Conservation (phyloP, 2,113 vertebrate genomes). For the Crotalus helleri region DNA sequence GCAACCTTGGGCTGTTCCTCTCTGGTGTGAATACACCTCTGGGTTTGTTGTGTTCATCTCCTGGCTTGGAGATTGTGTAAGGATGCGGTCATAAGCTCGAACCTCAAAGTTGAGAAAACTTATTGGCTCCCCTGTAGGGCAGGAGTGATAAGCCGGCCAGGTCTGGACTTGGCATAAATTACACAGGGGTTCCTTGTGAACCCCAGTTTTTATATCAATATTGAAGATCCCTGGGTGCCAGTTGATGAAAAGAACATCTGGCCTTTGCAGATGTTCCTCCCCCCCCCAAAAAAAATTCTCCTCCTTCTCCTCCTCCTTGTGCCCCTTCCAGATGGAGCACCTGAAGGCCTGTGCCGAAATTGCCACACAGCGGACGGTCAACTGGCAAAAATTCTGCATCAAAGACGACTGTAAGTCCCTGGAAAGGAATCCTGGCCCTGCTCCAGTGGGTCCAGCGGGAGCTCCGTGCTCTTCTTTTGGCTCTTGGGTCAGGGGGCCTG, state of each 20-base stretch:
- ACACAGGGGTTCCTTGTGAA: background rate
- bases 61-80: background rate
- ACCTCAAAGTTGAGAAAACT: background rate
- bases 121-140: background rate
- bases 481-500: background rate
- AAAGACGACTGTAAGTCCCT: slow-evolving; percentile 95
- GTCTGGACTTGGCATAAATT: background rate
- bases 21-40: background rate
- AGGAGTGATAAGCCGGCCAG: background rate
- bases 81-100: background rate
- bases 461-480: too few relatives aligned
- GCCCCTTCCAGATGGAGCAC: slow-evolving; percentile 89
- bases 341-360: slow-evolving; percentile 98
- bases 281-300: background rate
- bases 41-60: background rate
- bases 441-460: background rate
- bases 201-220: background rate
- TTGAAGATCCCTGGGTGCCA: background rate
- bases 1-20: background rate
- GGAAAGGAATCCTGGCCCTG: background rate
- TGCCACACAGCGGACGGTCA: slow-evolving; percentile 90
- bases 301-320: background rate
- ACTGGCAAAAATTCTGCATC: slow-evolving; percentile 99
- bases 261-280: background rate
- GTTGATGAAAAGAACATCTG: background rate